Conservation (phyloP, 2,888 invertebrate species). For the Eulithis testata region DNA sequence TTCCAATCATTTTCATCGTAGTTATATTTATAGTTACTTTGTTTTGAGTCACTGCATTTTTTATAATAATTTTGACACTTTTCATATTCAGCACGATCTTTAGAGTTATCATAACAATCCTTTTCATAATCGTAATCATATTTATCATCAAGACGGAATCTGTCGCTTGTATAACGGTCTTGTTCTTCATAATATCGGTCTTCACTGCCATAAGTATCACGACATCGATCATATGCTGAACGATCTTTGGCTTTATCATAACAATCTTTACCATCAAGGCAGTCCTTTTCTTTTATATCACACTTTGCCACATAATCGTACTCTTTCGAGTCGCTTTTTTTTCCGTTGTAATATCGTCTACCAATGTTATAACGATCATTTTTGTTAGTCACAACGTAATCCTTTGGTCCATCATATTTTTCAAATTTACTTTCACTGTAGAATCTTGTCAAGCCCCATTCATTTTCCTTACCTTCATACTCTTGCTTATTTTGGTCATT, state of each 20-base stretch:
- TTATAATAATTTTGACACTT: slow-evolving; percentile 20
- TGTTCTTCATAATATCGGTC: slow-evolving; percentile 24
- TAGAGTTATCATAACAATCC: slow-evolving; percentile 17
- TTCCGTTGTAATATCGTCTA: neutral
- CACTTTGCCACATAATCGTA: slow-evolving; percentile 24
- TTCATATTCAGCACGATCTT: slow-evolving; percentile 13
- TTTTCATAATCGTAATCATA: slow-evolving; percentile 16
- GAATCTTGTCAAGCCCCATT: neutral
- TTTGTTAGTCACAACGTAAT: slow-evolving; percentile 12
- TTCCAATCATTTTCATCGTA: slow-evolving; percentile 21
- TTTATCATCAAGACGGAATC: slow-evolving; percentile 16
- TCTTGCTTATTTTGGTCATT: slow-evolving; percentile 3
- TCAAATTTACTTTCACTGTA: slow-evolving; percentile 10
- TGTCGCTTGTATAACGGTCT: slow-evolving; percentile 15
- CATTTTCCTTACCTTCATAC: neutral
- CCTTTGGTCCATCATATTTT: slow-evolving; percentile 21
- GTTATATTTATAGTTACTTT: slow-evolving; percentile 11
- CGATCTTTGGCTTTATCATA: slow-evolving; percentile 26
- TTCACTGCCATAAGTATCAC: slow-evolving; percentile 23
- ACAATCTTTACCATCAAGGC: slow-evolving; percentile 27
- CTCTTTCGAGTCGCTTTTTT: slow-evolving; percentile 10
- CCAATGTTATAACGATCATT: neutral
- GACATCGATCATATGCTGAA: slow-evolving; percentile 20
- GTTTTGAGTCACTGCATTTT: slow-evolving; percentile 9
- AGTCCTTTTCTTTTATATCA: slow-evolving; percentile 21